These are phyloP conservation scores for Cephus spinipes DNA, from an alignment of 2,888 invertebrate genomes.

Conservation along the genomic window DNA sequence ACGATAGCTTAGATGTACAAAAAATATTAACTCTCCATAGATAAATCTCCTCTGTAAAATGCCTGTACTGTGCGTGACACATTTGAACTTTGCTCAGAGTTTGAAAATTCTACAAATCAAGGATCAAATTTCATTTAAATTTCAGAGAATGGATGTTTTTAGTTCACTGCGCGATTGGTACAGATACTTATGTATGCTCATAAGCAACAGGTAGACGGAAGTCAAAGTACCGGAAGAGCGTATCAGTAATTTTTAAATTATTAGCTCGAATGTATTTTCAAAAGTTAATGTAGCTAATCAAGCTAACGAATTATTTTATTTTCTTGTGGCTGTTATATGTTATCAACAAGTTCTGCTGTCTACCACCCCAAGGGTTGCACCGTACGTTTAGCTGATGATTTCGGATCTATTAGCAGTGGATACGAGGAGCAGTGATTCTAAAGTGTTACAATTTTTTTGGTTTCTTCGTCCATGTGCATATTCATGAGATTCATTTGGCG, in stretches of 20 bases:
- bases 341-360: background rate
- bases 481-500: background rate
- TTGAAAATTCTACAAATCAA: background rate
- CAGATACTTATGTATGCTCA: background rate
- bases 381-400: background rate
- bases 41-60: no score
- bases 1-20: background rate
- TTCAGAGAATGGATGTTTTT: background rate
- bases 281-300: background rate
- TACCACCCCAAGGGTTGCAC: background rate
- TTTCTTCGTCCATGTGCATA: background rate
- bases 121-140: background rate
- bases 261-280: background rate
- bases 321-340: background rate
- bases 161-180: background rate
- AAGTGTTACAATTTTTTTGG: background rate
- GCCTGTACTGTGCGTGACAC: no score
- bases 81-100: background rate
- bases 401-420: background rate
- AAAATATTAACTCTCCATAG: background rate
- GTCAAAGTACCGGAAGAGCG: background rate
- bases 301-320: background rate
- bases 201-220: background rate
- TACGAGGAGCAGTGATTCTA: background rate
- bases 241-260: background rate